Evolutionary conservation across 35 echinoderm and acorn worm genomes (phyloP).

Genomic region (Holothuria glaberrima): DNA sequence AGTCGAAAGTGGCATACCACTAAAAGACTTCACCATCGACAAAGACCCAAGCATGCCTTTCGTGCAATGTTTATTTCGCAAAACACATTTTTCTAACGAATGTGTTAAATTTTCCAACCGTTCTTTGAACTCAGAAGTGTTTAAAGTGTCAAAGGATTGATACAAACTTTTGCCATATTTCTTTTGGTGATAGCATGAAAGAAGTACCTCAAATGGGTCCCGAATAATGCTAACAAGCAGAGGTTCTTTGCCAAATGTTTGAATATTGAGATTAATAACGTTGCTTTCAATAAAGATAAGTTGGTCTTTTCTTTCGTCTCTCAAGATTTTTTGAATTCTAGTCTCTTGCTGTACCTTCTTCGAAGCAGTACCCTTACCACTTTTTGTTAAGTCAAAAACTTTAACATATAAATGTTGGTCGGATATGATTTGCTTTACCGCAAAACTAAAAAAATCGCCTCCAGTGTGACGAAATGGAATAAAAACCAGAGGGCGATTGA

Average conservation of each 20-base stretch:
- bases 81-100: not conserved
- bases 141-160: not conserved
- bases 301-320: no score
- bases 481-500: not conserved
- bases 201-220: not conserved
- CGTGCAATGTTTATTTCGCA: not conserved
- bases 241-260: not conserved
- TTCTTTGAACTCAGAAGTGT: not conserved
- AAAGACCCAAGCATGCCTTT: not conserved
- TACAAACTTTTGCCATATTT: not conserved
- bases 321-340: no score
- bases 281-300: no score
- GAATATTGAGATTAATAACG: no score
- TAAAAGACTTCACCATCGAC: not conserved
- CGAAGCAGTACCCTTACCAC: no score
- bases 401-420: not conserved
- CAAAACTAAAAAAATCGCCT: not conserved
- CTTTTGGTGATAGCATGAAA: not conserved
- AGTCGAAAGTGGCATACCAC: not conserved
- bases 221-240: not conserved
- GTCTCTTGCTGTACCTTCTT: no score
- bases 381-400: not conserved
- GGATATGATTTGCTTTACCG: not conserved
- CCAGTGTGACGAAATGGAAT: not conserved
- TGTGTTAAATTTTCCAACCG: not conserved